A percentile compares a stretch with the other conserved stretches of the same genome.
Conservation (phyloP, 1,140 invertebrate species). For the Dendrolimus kikuchii region DNA sequence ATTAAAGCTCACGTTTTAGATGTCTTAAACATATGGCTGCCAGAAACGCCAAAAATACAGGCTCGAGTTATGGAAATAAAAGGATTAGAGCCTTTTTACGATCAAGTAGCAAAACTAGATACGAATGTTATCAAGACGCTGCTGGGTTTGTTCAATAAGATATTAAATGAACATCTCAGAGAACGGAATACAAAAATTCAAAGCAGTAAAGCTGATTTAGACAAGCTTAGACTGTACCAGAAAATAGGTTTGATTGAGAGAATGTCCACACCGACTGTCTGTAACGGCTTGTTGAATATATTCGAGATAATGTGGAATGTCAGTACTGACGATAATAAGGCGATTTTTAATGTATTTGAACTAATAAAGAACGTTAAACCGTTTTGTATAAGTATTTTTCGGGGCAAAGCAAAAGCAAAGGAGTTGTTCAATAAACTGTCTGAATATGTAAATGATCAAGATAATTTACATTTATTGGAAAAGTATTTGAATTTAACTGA, state of each 20-base stretch:
- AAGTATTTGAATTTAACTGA: conserved; percentile 25
- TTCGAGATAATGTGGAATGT: conserved; percentile 26
- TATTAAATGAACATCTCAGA: conserved; percentile 44
- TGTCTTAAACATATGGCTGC: conserved; percentile 41
- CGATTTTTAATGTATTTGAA: conserved; percentile 27
- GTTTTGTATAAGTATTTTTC: conserved; percentile 35
- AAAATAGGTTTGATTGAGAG: conserved; percentile 46
- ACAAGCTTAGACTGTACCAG: conserved; percentile 33
- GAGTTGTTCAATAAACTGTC: conserved; percentile 24
- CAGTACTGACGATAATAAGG: conserved; percentile 15
- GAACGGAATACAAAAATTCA: conserved; percentile 20
- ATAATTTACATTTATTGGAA: conserved; percentile 12
- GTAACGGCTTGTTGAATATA: conserved; percentile 45
- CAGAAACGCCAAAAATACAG: conserved; percentile 43
- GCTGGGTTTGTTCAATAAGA: conserved; percentile 45
- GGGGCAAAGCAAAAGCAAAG: conserved; percentile 21
- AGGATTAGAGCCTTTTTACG: conserved; percentile 48
- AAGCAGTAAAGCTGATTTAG: conserved; percentile 20
- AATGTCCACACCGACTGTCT: conserved; percentile 34
- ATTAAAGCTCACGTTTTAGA: conserved; percentile 41
- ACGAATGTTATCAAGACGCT: conserved; percentile 23
- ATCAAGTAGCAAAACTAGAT: conserved; percentile 43
- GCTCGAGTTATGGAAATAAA: conserved; percentile 47
- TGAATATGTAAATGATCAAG: conserved; percentile 19
- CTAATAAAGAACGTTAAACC: conserved; percentile 36